Base-by-base conservation (phyloP, 2,888 invertebrate species). In the Melolontha melolontha region DNA sequence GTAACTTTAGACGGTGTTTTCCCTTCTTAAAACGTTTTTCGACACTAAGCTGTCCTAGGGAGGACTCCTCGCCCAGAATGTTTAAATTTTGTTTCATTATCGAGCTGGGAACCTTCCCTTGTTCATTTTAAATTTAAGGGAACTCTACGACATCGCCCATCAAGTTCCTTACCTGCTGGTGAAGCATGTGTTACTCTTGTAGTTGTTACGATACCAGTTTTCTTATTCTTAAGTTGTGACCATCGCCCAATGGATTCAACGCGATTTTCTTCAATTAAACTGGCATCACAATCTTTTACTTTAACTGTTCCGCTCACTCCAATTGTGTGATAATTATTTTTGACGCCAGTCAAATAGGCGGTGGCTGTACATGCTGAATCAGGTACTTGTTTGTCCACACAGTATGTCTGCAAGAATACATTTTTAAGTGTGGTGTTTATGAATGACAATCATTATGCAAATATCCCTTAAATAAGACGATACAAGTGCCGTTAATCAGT, bases 291-390 rank as follows among this genome's bases (percentile, higher is more conserved):
- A 77, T 91, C 87, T 0, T 87, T 85, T 0, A 87, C 49, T 0
- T 51, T 39, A 2, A 91, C 91, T 0, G 86, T 84, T 0, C 86
- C 91, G 42, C 88, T 90, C 0, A 93, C 86, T 0, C 94, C 93
- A 16, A 93, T 85, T 0, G 92, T 91, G 2, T 89, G 90, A 73
- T 87, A 86, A 79, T 92, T 92, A 5, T 87, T 90, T 81, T 94
- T 94, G 0, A 92, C 89, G 0, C 94, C 94, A 12, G 88, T 85
- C 41, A 93, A 83, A 77, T 91, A 92, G 0, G 93, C 92, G 0
- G 93, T 94, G 0, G 91, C 90, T 2, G 92, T 90, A 76, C 90
- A 92, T 0, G 94, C 93, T 0, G 93, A 93, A 77, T 94, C 94
- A 0, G 93, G 88, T 0, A 92, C 92, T 77, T 91, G 89, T 49